Conservation (phyloP, 2,888 invertebrate genomes). For the Diaphora mendica region DNA sequence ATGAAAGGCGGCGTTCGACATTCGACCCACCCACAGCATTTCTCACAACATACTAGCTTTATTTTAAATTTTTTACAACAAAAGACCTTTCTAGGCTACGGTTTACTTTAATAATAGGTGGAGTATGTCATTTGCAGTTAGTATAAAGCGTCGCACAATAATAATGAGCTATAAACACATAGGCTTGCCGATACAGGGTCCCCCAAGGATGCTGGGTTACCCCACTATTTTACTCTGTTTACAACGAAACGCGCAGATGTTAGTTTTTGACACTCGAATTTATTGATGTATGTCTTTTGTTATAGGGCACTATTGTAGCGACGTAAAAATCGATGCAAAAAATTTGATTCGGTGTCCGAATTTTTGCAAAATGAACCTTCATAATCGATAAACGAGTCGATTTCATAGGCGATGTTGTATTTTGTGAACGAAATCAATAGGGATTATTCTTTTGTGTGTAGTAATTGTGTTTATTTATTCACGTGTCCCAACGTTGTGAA, state of each 20-base stretch:
- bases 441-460: constrained; percentile 81
- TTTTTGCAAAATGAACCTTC: constrained; percentile 74
- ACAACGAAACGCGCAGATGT: constrained; percentile 84
- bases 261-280: constrained; percentile 86
- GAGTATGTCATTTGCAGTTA: constrained; percentile 84
- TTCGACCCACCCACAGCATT: constrained; percentile 66
- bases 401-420: constrained; percentile 69
- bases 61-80: constrained; percentile 76
- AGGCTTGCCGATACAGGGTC: constrained; percentile 73
- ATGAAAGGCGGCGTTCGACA: constrained; percentile 65
- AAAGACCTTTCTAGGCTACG: constrained; percentile 70
- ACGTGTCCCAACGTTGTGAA: constrained; percentile 81
- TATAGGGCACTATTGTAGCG: constrained; percentile 71
- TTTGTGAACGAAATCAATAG: constrained; percentile 77
- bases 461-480: constrained; percentile 86
- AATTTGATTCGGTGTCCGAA: constrained; percentile 69
- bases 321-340: constrained; percentile 77
- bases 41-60: constrained; percentile 61
- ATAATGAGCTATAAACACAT: constrained; percentile 84
- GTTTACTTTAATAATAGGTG: constrained; percentile 83
- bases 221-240: constrained; percentile 81
- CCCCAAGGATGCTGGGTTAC: constrained; percentile 75
- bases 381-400: constrained; percentile 66
- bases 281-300: constrained; percentile 85
- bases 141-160: constrained; percentile 81